Conservation (phyloP, 2,797 vertebrate genomes). For the Otolemur crassicaudatus region DNA sequence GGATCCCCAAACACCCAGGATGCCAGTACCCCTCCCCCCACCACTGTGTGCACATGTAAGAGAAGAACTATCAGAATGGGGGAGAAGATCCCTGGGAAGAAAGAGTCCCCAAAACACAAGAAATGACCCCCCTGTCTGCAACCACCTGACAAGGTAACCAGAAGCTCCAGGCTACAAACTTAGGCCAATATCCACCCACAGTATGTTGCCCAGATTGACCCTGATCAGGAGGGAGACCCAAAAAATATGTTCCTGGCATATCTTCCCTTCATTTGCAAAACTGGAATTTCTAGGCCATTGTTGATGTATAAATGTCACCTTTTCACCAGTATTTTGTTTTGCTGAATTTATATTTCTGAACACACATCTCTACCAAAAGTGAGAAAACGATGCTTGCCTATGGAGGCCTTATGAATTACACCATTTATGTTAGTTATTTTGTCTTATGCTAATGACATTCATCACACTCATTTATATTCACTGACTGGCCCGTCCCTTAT, state of each 20-base stretch:
- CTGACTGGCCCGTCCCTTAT: not conserved
- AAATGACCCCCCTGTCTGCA: not conserved
- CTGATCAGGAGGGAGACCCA: not conserved
- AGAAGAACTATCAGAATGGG: not conserved
- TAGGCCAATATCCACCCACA: not conserved
- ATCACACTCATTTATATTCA: not conserved
- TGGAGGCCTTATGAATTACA: not conserved
- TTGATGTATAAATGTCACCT: not conserved
- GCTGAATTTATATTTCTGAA: slow-evolving; percentile 7
- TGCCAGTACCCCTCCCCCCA: rapidly evolving
- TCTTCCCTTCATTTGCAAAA: not conserved
- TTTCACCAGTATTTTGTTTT: not conserved
- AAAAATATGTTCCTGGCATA: not conserved
- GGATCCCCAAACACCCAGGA: not conserved
- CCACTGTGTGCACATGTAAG: not conserved
- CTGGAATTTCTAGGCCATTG: not conserved
- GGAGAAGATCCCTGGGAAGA: not conserved
- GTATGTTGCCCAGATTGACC: no score
- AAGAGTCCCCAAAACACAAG: not conserved
- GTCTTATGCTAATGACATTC: not conserved
- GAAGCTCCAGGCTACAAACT: not conserved
- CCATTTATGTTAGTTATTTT: not conserved
- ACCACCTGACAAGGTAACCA: not conserved
- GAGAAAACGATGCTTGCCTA: not conserved
- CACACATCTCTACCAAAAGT: not conserved